These are phyloP conservation scores for Troilus luridus DNA, from an alignment of 2,888 invertebrate genomes.

Conservation along the genomic window DNA sequence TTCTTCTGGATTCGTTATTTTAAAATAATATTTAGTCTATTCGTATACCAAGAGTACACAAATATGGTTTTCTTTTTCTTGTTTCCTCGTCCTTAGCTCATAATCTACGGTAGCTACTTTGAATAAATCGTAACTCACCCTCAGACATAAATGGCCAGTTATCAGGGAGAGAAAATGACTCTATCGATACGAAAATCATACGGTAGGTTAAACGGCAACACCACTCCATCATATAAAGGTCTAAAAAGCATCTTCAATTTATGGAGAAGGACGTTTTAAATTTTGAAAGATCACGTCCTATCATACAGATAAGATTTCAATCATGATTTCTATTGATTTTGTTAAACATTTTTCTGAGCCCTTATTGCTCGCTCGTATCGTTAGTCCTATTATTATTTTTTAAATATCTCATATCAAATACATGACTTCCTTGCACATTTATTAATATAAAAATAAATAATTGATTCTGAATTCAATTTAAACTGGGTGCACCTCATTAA, in stretches of 20 bases:
- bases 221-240: background rate
- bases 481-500: too few species aligned
- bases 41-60: background rate
- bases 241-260: background rate
- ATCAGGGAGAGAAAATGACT: background rate
- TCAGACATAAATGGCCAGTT: background rate
- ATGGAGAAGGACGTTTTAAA: background rate
- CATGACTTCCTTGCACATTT: too few species aligned
- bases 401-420: too few species aligned
- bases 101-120: background rate
- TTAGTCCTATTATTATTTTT: too few species aligned
- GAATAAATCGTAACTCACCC: background rate
- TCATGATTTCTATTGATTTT: too few species aligned
- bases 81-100: background rate
- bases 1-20: too few species aligned
- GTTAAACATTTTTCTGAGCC: too few species aligned
- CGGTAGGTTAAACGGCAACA: background rate
- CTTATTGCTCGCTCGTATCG: too few species aligned
- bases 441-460: too few species aligned
- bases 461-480: too few species aligned
- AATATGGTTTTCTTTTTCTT: background rate
- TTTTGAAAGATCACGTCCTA: background rate
- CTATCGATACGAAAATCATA: background rate
- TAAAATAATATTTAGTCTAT: background rate
- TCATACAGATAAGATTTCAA: too few species aligned